Conservation (phyloP, 2,888 invertebrate species). For the Allygus modestus region DNA sequence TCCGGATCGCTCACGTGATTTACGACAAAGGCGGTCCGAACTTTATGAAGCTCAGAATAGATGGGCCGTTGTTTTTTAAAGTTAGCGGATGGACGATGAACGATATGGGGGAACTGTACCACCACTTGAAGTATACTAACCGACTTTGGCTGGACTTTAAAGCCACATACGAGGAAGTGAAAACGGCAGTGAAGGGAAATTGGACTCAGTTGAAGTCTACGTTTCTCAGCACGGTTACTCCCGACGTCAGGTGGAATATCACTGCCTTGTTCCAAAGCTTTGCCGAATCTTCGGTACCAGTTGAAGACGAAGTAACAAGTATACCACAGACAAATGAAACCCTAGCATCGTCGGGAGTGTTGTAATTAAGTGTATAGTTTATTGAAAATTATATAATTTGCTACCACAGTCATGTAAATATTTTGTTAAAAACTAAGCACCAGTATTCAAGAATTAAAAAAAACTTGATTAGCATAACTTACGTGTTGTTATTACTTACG, state of each 20-base stretch:
- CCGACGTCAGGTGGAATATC: neutral
- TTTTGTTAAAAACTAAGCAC: too few species aligned
- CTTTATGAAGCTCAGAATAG: conserved; percentile 44
- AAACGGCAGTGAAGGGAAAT: conserved; percentile 43
- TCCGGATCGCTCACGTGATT: conserved; percentile 50
- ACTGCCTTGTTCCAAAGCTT: conserved; percentile 25
- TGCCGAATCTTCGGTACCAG: neutral
- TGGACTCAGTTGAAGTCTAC: conserved; percentile 49
- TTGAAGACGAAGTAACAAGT: neutral
- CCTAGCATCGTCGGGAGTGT: neutral
- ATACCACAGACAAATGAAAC: neutral
- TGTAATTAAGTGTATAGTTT: neutral
- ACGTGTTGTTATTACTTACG: too few species aligned
- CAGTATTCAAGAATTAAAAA: too few species aligned
- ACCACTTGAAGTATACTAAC: conserved; percentile 38
- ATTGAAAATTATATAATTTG: too few species aligned
- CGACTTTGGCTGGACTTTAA: conserved; percentile 49
- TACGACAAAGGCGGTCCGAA: conserved; percentile 56
- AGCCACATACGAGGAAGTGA: conserved; percentile 49
- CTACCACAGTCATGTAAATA: too few species aligned
- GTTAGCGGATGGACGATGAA: conserved; percentile 52
- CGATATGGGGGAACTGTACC: conserved; percentile 45
- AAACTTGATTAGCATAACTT: too few species aligned
- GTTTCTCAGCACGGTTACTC: neutral
- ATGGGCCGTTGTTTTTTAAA: conserved; percentile 23